A percentile compares a stretch with the other conserved stretches of the same genome.
These are phyloP conservation scores for Flexamia atlantica DNA, from an alignment of 2,888 invertebrate species.

Conservation along the genomic window DNA sequence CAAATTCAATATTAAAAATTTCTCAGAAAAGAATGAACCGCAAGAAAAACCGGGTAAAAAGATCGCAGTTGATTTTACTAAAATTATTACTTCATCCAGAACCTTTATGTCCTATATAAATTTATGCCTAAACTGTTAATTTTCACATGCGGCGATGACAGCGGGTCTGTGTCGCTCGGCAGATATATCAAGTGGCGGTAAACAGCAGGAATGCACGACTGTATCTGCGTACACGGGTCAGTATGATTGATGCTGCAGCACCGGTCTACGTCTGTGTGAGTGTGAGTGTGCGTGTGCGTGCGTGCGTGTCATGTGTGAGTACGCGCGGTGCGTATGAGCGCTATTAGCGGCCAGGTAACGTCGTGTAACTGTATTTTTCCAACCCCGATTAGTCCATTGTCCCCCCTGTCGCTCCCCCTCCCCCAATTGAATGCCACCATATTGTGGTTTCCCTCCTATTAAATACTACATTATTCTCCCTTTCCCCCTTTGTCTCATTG, in stretches of 20 bases:
- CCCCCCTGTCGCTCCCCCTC: neutral
- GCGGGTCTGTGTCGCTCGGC: neutral
- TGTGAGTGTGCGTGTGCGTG: conserved; percentile 16
- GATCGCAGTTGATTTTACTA: too few species aligned
- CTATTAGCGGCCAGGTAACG: neutral
- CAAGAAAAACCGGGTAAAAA: too few species aligned
- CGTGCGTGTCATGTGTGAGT: too few species aligned
- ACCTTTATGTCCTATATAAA: too few species aligned
- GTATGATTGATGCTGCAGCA: conserved; percentile 1
- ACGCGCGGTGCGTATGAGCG: neutral
- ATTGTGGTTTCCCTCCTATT: conserved; percentile 58
- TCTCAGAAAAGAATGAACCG: too few species aligned
- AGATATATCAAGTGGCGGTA: neutral
- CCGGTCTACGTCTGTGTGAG: neutral
- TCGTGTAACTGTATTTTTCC: conserved; percentile 48
- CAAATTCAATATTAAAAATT: too few species aligned
- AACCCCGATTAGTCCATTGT: conserved; percentile 51
- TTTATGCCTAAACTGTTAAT: too few species aligned
- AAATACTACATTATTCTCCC: conserved; percentile 51
- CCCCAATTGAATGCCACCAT: conserved; percentile 46
- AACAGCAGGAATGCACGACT: neutral
- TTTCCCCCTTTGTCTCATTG: conserved; percentile 33
- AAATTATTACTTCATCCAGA: too few species aligned
- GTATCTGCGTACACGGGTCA: neutral
- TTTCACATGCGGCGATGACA: too few species aligned